phyloP scores from a whole-genome alignment of 2,797 vertebrate species.

The Discoglossus pictus region DNA sequence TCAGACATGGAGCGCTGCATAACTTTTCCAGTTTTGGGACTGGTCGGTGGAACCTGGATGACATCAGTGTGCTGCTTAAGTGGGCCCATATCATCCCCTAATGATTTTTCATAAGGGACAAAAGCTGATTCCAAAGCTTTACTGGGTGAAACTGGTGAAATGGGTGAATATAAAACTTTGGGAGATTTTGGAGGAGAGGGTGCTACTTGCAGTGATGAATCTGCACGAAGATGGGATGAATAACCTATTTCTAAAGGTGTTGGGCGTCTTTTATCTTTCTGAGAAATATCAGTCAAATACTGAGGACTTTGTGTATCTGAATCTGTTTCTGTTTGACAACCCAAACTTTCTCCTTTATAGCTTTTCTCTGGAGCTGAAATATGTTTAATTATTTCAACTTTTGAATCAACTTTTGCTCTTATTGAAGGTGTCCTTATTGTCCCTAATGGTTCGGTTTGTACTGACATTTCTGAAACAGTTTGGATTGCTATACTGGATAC shows the following conservation, averaged over 20 bases:
- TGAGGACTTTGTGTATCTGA: slow-evolving; percentile 79
- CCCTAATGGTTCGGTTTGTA: slow-evolving; percentile 96
- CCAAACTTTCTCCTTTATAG: slow-evolving; percentile 89
- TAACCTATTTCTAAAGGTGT: slow-evolving; percentile 88
- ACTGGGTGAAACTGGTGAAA: slow-evolving; percentile 89
- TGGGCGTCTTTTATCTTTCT: slow-evolving; percentile 87
- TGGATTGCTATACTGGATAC: slow-evolving; percentile 95
- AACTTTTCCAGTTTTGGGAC: slow-evolving; percentile 85
- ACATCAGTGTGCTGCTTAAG: slow-evolving; percentile 87
- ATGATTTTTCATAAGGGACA: slow-evolving; percentile 89
- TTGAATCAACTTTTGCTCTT: slow-evolving; percentile 84
- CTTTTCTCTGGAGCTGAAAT: slow-evolving; percentile 95
- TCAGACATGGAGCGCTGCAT: slow-evolving; percentile 94
- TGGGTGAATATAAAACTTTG: slow-evolving; percentile 88
- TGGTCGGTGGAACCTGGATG: slow-evolving; percentile 81
- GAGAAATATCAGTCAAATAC: slow-evolving; percentile 71
- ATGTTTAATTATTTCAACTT: slow-evolving; percentile 93
- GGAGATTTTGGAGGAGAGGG: slow-evolving; percentile 87
- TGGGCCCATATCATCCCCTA: slow-evolving; percentile 81
- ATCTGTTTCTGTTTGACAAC: slow-evolving; percentile 93
- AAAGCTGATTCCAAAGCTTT: slow-evolving; percentile 85
- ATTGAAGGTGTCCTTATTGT: slow-evolving; percentile 87
- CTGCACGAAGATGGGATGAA: slow-evolving; percentile 85
- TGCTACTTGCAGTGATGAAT: slow-evolving; percentile 76
- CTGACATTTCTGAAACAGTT: slow-evolving; percentile 96